Percentiles rank a stretch among this genome's conserved stretches.
These are phyloP conservation scores for Chymomyza fuscimana DNA, from an alignment of 2,888 invertebrate species.

Conservation along the genomic window DNA sequence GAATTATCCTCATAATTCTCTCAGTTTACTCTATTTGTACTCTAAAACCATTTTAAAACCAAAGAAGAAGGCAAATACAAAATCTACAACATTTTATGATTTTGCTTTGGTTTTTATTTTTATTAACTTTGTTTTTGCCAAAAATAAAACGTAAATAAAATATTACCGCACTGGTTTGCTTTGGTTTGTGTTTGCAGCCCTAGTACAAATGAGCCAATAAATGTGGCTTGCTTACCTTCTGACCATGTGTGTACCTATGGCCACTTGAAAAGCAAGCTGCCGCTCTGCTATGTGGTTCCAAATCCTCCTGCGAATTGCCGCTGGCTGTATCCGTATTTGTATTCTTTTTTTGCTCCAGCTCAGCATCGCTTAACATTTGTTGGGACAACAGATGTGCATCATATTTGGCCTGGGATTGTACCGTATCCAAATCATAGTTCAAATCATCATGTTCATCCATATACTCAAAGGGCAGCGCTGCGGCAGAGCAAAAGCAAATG, in stretches of 20 bases:
- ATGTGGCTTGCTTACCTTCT: conserved; percentile 74
- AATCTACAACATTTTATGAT: no score
- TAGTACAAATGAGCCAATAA: not conserved
- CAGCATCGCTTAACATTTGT: conserved; percentile 74
- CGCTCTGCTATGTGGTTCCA: conserved; percentile 75
- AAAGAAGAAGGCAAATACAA: no score
- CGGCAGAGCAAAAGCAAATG: not conserved
- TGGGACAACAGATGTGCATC: conserved; percentile 78
- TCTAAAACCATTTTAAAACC: no score
- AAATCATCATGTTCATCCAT: conserved; percentile 77
- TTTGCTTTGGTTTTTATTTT: no score
- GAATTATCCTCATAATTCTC: no score
- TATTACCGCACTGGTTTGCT: no score
- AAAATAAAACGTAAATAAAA: no score
- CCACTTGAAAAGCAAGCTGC: conserved; percentile 77
- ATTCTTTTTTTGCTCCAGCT: conserved; percentile 46
- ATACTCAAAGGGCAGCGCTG: conserved; percentile 77
- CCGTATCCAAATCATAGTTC: conserved; percentile 79
- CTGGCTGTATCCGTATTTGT: conserved; percentile 27
- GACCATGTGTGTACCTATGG: conserved; percentile 78
- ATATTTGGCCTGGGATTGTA: conserved; percentile 79
- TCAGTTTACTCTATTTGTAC: no score
- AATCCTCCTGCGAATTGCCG: conserved; percentile 52
- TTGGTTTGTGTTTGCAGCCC: not conserved
- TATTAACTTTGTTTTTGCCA: no score